Evolutionary conservation across 2,888 invertebrate genomes (phyloP).

Genomic region (Papilio gigon): DNA sequence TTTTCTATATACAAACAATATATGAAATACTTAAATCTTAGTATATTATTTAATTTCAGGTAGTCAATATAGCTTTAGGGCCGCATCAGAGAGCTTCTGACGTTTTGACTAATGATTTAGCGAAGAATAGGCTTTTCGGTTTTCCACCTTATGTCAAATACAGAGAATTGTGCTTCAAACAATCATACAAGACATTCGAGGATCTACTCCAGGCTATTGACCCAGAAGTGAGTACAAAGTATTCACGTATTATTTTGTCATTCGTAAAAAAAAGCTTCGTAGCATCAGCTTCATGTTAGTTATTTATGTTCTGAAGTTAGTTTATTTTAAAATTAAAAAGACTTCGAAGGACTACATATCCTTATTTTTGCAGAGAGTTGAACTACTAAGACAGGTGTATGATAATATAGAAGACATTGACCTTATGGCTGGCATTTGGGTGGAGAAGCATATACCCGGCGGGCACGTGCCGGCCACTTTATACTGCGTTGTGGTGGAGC

Average conservation of each 20-base stretch:
- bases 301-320: too few species aligned
- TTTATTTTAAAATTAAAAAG: too few species aligned
- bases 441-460: constrained; percentile 89
- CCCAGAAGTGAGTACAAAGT: constrained; percentile 53
- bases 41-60: constrained; percentile 51
- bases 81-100: constrained; percentile 56
- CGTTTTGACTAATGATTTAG: constrained; percentile 57
- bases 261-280: too few species aligned
- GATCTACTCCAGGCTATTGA: constrained; percentile 86
- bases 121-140: constrained; percentile 88
- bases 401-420: constrained; percentile 91
- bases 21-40: too few species aligned
- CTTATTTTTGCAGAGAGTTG: constrained; percentile 55
- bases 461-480: constrained; percentile 94
- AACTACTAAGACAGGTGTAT: constrained; percentile 56
- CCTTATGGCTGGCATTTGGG: constrained; percentile 92
- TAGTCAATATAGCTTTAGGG: constrained; percentile 57
- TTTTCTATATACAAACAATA: too few species aligned
- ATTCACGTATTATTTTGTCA: not conserved
- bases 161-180: constrained; percentile 89
- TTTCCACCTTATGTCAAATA: constrained; percentile 93
- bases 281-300: too few species aligned
- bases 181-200: constrained; percentile 85
- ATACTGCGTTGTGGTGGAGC: constrained; percentile 93
- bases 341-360: not conserved